Conservation (phyloP, 2,888 invertebrate species). For the Ochlodes sylvanus region DNA sequence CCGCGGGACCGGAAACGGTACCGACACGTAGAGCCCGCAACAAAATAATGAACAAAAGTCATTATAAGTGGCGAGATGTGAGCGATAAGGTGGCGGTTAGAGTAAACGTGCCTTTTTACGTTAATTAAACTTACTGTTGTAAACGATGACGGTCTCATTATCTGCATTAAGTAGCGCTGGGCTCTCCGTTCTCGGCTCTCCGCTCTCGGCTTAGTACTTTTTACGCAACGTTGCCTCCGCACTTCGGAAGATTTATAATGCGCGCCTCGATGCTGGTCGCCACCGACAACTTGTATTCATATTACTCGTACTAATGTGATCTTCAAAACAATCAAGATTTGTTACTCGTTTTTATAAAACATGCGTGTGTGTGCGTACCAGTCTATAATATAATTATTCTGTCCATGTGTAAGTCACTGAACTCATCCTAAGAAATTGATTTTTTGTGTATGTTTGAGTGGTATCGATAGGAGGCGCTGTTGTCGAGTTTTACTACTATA, state of each 20-base stretch:
- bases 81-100: constrained; percentile 75
- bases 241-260: constrained; percentile 11
- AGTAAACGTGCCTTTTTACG: constrained; percentile 83
- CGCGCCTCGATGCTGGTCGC: neutral
- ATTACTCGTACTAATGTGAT: constrained; percentile 7
- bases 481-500: no score
- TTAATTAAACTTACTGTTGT: constrained; percentile 83
- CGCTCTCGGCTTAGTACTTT: constrained; percentile 55
- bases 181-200: constrained; percentile 45
- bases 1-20: constrained; percentile 68
- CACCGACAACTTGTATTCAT: constrained; percentile 9
- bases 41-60: constrained; percentile 83
- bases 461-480: no score
- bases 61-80: constrained; percentile 78
- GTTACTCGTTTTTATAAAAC: no score
- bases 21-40: constrained; percentile 69
- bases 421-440: no score
- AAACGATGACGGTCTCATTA: constrained; percentile 79
- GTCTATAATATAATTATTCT: no score
- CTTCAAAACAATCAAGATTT: neutral
- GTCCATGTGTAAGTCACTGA: no score
- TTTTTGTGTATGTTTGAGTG: no score
- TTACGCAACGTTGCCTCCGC: constrained; percentile 64
- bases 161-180: constrained; percentile 64
- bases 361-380: no score